Base-by-base conservation (phyloP, 2,797 vertebrate species). In the Neostethus bicornis region DNA sequence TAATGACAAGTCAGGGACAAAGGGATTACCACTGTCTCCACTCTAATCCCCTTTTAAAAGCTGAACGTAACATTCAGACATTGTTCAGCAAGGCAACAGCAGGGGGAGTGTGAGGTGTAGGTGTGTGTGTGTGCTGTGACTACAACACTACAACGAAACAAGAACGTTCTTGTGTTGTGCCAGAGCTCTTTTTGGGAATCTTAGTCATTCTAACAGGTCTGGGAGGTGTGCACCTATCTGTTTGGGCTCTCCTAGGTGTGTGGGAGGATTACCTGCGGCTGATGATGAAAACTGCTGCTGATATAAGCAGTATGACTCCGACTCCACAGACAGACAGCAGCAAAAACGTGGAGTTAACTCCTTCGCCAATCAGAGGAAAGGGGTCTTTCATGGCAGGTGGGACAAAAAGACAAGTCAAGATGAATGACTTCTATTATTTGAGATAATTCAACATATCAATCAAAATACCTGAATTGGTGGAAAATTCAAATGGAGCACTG, bases 331-430 rank as follows among this genome's bases (percentile, higher is more conserved):
- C 93, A 0, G 96, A 97, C 77, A 97, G 93, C 86, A 99, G 90
- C 29, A 99, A 92, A 57, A 98, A 95, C 1, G 96, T 96, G 56
- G 97, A 95, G 83, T 95, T 98, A 45, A 96, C 93, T 24, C 96
- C 96, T 51, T 99, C 97, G 3, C 96, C 96, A 57, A 98, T 96
- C 90, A 99, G 93, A 65, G 96, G 94, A 72, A 96, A 98, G 55
- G 97, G 96, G 88, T 97, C 97, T 99, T 51, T 44, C 2, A 21
- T 12, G 7, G 17, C 3, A 12, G n/a, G n/a, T n/a, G 17, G 61
- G 56, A 46, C 37, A 62, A 14, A 61, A 56, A 60, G 1, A 14
- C 2, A 48, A 26, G 29, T 63, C 45, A 26, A 65, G 47, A 44
- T 42, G 34, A 26, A 25, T 8, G 34, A 34, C 39, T 39, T 34